Conservation (phyloP, 2,888 invertebrate genomes). For the Pedicia rivosa region DNA sequence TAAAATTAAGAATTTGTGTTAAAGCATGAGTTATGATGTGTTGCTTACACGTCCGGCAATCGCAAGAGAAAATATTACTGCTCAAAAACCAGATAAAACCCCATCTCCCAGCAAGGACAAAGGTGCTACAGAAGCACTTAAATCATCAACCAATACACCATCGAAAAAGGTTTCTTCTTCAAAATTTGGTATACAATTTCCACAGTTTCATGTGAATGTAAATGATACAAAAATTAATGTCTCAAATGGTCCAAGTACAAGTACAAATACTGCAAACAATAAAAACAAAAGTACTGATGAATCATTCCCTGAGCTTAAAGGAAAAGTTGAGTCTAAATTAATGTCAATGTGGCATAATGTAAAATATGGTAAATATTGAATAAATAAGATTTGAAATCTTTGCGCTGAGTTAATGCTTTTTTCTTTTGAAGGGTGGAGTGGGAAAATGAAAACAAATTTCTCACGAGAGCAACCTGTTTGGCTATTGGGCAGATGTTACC, state of each 20-base stretch:
- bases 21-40: constrained; percentile 31
- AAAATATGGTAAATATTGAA: constrained; percentile 61
- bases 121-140: neutral
- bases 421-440: constrained; percentile 44
- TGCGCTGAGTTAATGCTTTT: neutral
- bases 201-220: constrained; percentile 23
- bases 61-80: too few species aligned
- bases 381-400: constrained; percentile 8
- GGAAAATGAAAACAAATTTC: constrained; percentile 58
- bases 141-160: constrained; percentile 17
- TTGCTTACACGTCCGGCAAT: constrained; percentile 23
- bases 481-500: constrained; percentile 70
- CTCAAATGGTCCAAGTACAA: constrained; percentile 10
- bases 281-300: constrained; percentile 23
- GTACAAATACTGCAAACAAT: constrained; percentile 19
- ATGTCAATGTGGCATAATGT: constrained; percentile 86
- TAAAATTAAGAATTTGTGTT: too few species aligned
- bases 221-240: constrained; percentile 11
- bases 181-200: constrained; percentile 28
- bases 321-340: constrained; percentile 66
- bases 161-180: constrained; percentile 30
- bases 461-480: constrained; percentile 80
- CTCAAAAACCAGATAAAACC: neutral
- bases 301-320: constrained; percentile 39
- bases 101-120: neutral